Conservation (phyloP, 2,888 invertebrate genomes). For the Melinaea menophilus region DNA sequence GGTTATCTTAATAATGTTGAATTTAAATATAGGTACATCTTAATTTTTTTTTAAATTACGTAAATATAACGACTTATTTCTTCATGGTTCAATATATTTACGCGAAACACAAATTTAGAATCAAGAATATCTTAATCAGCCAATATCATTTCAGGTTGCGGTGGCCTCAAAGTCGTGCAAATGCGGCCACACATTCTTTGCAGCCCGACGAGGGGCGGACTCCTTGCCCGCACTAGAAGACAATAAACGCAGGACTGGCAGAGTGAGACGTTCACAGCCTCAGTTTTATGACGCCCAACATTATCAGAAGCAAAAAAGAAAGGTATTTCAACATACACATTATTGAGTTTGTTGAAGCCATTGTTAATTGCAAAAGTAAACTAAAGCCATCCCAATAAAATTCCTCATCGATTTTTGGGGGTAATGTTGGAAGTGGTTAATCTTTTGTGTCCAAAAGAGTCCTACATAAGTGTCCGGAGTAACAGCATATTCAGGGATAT, state of each 20-base stretch:
- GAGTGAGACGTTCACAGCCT: slow-evolving; percentile 86
- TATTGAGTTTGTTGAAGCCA: not conserved
- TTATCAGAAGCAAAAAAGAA: slow-evolving; percentile 84
- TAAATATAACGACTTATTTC: too few relatives aligned
- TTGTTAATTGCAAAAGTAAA: not conserved
- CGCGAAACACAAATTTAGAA: too few relatives aligned
- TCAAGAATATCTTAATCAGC: too few relatives aligned
- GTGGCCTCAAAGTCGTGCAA: slow-evolving; percentile 91
- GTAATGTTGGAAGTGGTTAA: too few relatives aligned
- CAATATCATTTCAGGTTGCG: slow-evolving; percentile 79
- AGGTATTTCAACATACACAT: slow-evolving; percentile 64
- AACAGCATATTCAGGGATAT: too few relatives aligned
- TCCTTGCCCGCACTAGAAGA: slow-evolving; percentile 65
- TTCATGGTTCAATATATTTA: too few relatives aligned
- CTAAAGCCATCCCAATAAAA: not conserved
- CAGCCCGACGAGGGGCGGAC: slow-evolving; percentile 79
- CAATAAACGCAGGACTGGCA: slow-evolving; percentile 81
- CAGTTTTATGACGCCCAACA: slow-evolving; percentile 90
- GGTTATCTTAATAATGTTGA: too few relatives aligned
- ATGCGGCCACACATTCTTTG: slow-evolving; percentile 89
- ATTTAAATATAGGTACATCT: too few relatives aligned
- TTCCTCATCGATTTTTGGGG: not conserved
- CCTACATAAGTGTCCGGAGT: too few relatives aligned
- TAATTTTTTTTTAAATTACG: too few relatives aligned
- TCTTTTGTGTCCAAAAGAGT: too few relatives aligned